Conservation (phyloP, 2,113 vertebrate genomes). For the Solea solea region DNA sequence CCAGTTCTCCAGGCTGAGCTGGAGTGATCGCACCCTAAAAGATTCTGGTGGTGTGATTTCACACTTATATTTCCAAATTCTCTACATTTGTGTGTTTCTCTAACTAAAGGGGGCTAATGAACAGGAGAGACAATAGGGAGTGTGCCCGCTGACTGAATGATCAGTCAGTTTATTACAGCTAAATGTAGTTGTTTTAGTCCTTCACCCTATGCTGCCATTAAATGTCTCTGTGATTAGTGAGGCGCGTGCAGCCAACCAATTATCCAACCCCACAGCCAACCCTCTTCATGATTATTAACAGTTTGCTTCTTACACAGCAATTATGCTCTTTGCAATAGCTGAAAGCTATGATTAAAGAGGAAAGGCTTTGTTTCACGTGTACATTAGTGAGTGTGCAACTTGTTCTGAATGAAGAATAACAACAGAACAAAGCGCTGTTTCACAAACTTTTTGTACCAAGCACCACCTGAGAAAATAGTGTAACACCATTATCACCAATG, state of each 20-base stretch:
- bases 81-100: background rate
- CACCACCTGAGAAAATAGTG: too few species aligned
- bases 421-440: too few species aligned
- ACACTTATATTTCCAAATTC: background rate
- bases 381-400: background rate
- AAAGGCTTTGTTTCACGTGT: constrained; percentile 52
- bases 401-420: background rate
- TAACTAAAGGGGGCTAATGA: constrained; percentile 33
- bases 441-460: too few species aligned
- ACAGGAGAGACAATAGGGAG: constrained; percentile 4
- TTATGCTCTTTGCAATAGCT: constrained; percentile 82
- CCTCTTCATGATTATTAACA: constrained; percentile 80
- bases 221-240: constrained; percentile 83
- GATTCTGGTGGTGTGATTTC: background rate
- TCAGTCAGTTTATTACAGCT: constrained; percentile 64
- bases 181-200: constrained; percentile 83
- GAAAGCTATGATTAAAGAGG: constrained; percentile 81
- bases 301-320: constrained; percentile 83
- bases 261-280: constrained; percentile 76
- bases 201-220: constrained; percentile 75
- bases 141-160: constrained; percentile 42
- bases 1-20: too few species aligned
- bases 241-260: constrained; percentile 80
- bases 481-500: too few species aligned
- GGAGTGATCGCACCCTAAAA: background rate